Evolutionary conservation across 1,140 invertebrate species (phyloP).

Genomic region (Prorops nasuta): DNA sequence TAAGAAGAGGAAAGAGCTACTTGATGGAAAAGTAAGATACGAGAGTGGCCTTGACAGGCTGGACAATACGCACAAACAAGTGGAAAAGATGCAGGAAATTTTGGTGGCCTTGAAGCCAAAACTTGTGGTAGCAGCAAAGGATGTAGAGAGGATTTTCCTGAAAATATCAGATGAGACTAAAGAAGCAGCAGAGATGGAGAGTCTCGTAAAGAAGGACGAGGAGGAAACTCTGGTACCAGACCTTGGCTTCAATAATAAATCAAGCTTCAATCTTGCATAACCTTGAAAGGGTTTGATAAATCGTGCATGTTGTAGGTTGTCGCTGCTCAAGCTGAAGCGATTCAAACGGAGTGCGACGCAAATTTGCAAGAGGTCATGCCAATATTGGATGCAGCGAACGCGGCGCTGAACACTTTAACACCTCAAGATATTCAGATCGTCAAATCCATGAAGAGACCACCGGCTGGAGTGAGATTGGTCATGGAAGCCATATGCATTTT

Average conservation of each 20-base stretch:
- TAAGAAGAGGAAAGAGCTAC: slow-evolving; percentile 70
- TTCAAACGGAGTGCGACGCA: slow-evolving; percentile 93
- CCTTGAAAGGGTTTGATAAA: not conserved
- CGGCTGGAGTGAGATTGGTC: slow-evolving; percentile 87
- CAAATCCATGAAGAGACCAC: slow-evolving; percentile 97
- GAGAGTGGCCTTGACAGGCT: slow-evolving; percentile 83
- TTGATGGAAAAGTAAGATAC: slow-evolving; percentile 72
- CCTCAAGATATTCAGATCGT: slow-evolving; percentile 91
- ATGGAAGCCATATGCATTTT: slow-evolving; percentile 97
- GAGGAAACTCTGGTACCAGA: slow-evolving; percentile 66
- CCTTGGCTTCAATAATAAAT: slow-evolving; percentile 52
- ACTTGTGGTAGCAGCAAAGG: slow-evolving; percentile 78
- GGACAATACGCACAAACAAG: slow-evolving; percentile 79
- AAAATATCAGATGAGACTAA: slow-evolving; percentile 80
- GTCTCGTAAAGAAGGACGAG: slow-evolving; percentile 67
- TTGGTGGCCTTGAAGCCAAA: slow-evolving; percentile 84
- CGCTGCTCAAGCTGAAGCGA: slow-evolving; percentile 69
- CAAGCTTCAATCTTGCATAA: not conserved
- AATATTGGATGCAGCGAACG: slow-evolving; percentile 82
- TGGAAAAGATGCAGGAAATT: slow-evolving; percentile 82
- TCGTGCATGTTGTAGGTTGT: slow-evolving; percentile 29
- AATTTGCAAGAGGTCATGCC: slow-evolving; percentile 92
- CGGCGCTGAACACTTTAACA: slow-evolving; percentile 88
- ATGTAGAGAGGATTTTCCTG: slow-evolving; percentile 76
- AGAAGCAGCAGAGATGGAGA: slow-evolving; percentile 75